Evolutionary conservation across 2,113 vertebrate species (phyloP).

Genomic region (Origma solitaria): DNA sequence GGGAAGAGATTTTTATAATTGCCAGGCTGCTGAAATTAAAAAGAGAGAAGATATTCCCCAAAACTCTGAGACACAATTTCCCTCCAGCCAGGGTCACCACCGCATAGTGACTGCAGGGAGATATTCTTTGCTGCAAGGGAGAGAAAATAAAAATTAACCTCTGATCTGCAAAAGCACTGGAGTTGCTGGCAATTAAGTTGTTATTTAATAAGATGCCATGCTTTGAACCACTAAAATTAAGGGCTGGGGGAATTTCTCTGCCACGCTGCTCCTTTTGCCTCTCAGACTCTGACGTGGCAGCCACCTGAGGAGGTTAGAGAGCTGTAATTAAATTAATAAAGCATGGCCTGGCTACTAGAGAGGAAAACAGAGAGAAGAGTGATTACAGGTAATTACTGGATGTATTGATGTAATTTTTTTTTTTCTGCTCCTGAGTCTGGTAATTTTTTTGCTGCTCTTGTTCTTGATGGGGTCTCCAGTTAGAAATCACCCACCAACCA

Average conservation of each 20-base stretch:
- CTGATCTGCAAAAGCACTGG: not conserved
- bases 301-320: not conserved
- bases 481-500: not conserved
- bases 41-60: not conserved
- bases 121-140: not conserved
- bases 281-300: not conserved
- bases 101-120: not conserved
- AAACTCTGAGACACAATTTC: not conserved
- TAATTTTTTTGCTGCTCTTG: not conserved
- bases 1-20: constrained; percentile 19
- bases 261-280: not conserved
- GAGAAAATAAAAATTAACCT: constrained; percentile 45
- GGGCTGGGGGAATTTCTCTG: not conserved
- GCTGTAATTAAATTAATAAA: constrained; percentile 48
- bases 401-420: not conserved
- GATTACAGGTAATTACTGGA: not conserved
- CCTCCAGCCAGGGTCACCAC: constrained; percentile 3
- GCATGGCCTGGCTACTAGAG: not conserved
- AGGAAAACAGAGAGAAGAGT: not conserved
- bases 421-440: not conserved
- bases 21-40: constrained; percentile 4
- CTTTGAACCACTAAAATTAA: constrained; percentile 37
- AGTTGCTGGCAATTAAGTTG: constrained; percentile 23
- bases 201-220: constrained; percentile 21
- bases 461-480: not conserved